Percentiles rank a stretch among this genome's conserved stretches.
Conservation (phyloP, 2,888 invertebrate species). For the Helleia helle region DNA sequence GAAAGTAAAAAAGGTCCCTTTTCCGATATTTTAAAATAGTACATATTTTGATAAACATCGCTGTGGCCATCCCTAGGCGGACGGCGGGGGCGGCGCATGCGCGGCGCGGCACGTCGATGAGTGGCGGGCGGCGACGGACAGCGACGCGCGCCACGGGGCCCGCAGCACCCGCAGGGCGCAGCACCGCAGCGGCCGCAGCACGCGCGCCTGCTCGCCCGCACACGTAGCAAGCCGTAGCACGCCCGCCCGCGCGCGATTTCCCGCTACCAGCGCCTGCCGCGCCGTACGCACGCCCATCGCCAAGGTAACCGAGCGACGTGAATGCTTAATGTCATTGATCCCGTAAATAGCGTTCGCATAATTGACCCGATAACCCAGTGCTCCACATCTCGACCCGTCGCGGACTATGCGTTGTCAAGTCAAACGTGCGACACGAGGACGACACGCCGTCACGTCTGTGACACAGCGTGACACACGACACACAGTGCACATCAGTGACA, state of each 20-base stretch:
- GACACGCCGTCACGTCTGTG: too few species aligned
- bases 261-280: too few species aligned
- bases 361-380: slow-evolving; percentile 15
- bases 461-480: too few species aligned
- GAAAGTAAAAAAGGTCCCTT: too few species aligned
- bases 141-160: slow-evolving; percentile 14
- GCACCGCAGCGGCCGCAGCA: slow-evolving; percentile 2
- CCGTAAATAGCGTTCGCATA: neutral
- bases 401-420: neutral
- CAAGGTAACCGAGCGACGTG: neutral
- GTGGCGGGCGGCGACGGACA: slow-evolving; percentile 16
- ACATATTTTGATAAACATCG: neutral
- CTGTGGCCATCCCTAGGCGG: neutral
- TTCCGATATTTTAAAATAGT: too few species aligned
- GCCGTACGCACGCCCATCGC: neutral
- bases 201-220: neutral
- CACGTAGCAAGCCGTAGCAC: slow-evolving; percentile 15
- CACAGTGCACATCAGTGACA: too few species aligned
- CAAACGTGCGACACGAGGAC: too few species aligned
- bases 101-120: slow-evolving; percentile 15
- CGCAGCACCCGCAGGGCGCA: slow-evolving; percentile 17
- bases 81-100: slow-evolving; percentile 11
- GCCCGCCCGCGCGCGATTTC: slow-evolving; percentile 3
- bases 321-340: slow-evolving; percentile 11
- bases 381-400: neutral